Evolutionary conservation across 2,888 invertebrate species (phyloP), one percentile per base, ranked within the genome.

Genomic region (Cataglyphis altisquamis): DNA sequence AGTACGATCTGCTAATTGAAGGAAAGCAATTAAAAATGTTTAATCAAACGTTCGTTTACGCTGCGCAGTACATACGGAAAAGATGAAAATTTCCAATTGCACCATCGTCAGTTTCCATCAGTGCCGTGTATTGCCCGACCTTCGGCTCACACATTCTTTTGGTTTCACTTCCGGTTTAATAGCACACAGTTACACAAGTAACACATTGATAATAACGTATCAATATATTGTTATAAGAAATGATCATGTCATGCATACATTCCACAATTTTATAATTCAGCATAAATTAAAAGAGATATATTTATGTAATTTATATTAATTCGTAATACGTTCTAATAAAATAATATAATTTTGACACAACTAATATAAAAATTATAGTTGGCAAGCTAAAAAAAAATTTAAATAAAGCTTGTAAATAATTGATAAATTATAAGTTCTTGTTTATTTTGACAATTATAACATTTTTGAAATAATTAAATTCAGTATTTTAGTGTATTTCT

Each of bases 1-100:
- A 82, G 39, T 48, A 36, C 45, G 62, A 66, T 73, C 80, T 82
- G 85, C 80, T 89, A 87, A 89, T 88, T 84, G 86, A 77, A 83
- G 80, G 84, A 89, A 87, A 88, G 86, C 86, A 88, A 90, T 90
- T 90, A 90, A 90, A 90, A 89, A 89, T 89, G 90, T 88, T 88
- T 90, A 88, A 90, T 89, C 89, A 85, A 85, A 89, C 89, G 88
- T 88, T 87, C 87, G 86, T 83, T 80, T 82, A 84, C 66, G 83
- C 73, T 64, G 32, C 1, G 18, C 18, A 55, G n/a, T 52, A n/a
- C n/a, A 5, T 3, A 25, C 25, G 15, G 18, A 5, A 45, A 25
- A 18, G 63, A 36, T 25, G 45, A 32, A 60, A 60, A 60, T 70
- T 70, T 70, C 60, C 70, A 70, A 70, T 80, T 25, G 60, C 21